phyloP scores from a whole-genome alignment of 1,140 invertebrate species.

The Chrysomallon squamiferum region DNA sequence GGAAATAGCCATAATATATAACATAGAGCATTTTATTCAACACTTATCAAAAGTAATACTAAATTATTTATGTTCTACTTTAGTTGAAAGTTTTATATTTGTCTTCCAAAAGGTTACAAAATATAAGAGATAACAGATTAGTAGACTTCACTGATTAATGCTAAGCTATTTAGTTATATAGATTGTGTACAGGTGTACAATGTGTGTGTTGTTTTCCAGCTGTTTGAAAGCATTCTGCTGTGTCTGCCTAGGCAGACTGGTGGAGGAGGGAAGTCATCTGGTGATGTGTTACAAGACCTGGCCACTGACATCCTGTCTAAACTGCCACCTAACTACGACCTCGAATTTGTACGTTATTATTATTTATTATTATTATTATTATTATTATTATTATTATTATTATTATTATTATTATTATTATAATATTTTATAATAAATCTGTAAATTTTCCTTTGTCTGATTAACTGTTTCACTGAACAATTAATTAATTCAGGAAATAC shows the following conservation, averaged over 20 bases:
- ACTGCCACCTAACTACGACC: slow-evolving; percentile 59
- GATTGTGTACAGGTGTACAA: no score
- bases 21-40: no score
- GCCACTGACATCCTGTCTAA: slow-evolving; percentile 60
- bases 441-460: neutral
- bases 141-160: neutral
- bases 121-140: neutral
- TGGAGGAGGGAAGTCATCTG: slow-evolving; percentile 61
- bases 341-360: slow-evolving; percentile 53
- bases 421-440: neutral
- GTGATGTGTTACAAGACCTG: slow-evolving; percentile 58
- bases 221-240: slow-evolving; percentile 76
- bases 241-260: slow-evolving; percentile 75
- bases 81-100: no score
- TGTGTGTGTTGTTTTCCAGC: slow-evolving; percentile 62
- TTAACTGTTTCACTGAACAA: neutral
- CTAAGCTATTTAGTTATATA: no score
- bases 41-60: no score
- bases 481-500: no score
- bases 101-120: no score
- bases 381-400: neutral
- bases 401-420: neutral
- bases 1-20: no score
- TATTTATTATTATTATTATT: neutral
- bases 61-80: no score